Base-by-base conservation (phyloP, 2,888 invertebrate species). In the Drosophila tanythrix region DNA sequence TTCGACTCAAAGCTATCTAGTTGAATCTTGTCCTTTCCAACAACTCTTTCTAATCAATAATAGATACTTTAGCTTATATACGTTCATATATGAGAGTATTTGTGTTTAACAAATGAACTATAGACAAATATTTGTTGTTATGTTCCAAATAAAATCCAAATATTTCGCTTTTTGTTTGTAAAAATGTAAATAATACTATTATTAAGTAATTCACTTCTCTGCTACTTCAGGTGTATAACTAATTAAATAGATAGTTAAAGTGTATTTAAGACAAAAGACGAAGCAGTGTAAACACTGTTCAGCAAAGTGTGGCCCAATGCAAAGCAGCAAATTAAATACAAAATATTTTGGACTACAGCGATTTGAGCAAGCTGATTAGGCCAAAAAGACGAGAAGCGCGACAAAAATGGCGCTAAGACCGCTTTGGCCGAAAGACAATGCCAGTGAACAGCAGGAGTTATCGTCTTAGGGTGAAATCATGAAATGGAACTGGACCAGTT, bases 401-500 rank as follows among this genome's bases (percentile, higher is more conserved):
- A 80, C 75, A 86, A 82, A 89, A 91, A 91, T 91, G 91, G 91
- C 91, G 91, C 91, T 91, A 88, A 86, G 88, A 74, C 68, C 57
- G 73, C 71, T 79, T 67, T 55, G 50, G 59, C 40, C 21, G 18
- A 70, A 65, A 73, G 77, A 71, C 73, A 72, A 72, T 71, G 74
- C 65, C 55, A 64, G 60, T 68, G 60, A 74, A 74, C 61, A 72
- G 76, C 72, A 80, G 76, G 73, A 79, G 80, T 76, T 70, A 74
- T 74, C 68, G 75, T 76, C 84, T 86, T 86, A 86, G 88, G 90
- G 83, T 84, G 84, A 88, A 89, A 84, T 81, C 88, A 81, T 77
- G 83, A 80, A 87, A 89, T 81, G 75, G 74, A 85, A 89, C 81
- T 88, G 87, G 90, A 92, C 91, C 91, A 91, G 91, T 92, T 92